Evolutionary conservation across 2,113 vertebrate species (phyloP).

Genomic region (Nerophis lumbriciformis): DNA sequence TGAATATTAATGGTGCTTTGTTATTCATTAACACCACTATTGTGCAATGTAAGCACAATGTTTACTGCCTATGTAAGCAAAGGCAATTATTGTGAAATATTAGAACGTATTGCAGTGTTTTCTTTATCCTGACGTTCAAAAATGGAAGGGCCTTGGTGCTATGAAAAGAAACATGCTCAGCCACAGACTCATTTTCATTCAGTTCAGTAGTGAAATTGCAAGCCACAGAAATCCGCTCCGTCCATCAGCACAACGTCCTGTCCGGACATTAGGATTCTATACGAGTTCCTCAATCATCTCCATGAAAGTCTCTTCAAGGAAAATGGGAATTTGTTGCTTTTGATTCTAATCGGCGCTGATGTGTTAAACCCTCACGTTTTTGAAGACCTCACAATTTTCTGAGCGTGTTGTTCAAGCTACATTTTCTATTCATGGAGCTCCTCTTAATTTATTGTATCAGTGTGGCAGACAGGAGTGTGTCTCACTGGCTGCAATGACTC

Average conservation of each 20-base stretch:
- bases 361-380: background rate
- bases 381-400: background rate
- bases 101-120: no score
- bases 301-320: constrained; percentile 14
- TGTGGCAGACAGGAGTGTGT: constrained; percentile 3
- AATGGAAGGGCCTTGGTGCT: no score
- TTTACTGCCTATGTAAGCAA: background rate
- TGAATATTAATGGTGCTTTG: no score
- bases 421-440: background rate
- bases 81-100: background rate
- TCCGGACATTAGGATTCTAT: constrained; percentile 3
- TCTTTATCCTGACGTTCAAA: background rate
- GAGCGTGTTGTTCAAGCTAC: background rate
- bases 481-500: constrained; percentile 4
- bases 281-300: background rate
- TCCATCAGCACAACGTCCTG: constrained; percentile 7
- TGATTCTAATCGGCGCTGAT: constrained; percentile 14
- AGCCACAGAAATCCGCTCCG: background rate
- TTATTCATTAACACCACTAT: background rate
- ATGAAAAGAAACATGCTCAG: background rate
- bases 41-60: background rate
- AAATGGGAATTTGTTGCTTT: constrained; percentile 7
- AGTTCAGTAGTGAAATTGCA: background rate
- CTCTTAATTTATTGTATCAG: constrained; percentile 11
- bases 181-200: background rate